A percentile compares a stretch with the other conserved stretches of the same genome.
Evolutionary conservation across 2,888 invertebrate genomes (phyloP).

Genomic region (Tenthredo livida): DNA sequence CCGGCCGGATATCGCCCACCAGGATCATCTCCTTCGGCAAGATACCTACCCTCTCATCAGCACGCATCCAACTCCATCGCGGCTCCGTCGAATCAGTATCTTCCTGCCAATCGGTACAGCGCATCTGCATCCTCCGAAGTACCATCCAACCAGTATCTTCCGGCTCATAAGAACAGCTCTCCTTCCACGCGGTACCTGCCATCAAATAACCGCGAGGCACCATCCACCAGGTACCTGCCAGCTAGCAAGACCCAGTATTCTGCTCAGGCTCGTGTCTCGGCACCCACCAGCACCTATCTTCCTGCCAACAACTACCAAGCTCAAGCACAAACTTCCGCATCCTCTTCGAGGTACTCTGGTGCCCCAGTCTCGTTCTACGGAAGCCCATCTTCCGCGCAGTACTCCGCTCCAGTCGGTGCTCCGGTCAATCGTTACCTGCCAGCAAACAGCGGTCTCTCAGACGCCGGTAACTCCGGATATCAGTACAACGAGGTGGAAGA

Average conservation of each 20-base stretch:
- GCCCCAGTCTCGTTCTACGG: slow-evolving; percentile 9
- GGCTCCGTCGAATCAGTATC: slow-evolving; percentile 32
- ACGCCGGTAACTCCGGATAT: slow-evolving; percentile 25
- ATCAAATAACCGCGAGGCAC: slow-evolving; percentile 45
- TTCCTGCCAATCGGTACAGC: slow-evolving; percentile 21
- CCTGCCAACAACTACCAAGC: slow-evolving; percentile 71
- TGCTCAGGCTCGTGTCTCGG: slow-evolving; percentile 45
- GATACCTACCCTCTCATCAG: slow-evolving; percentile 54
- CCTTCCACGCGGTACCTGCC: slow-evolving; percentile 56
- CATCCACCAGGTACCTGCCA: slow-evolving; percentile 36
- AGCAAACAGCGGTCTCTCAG: not conserved
- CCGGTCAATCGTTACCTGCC: slow-evolving; percentile 30
- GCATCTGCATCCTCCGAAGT: slow-evolving; percentile 44
- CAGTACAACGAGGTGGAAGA: slow-evolving; percentile 36
- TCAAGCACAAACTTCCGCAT: slow-evolving; percentile 49
- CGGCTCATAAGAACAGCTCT: slow-evolving; percentile 50
- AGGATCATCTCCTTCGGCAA: slow-evolving; percentile 58
- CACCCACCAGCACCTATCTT: slow-evolving; percentile 77
- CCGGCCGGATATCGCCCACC: slow-evolving; percentile 68
- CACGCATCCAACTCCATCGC: not conserved
- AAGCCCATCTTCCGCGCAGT: slow-evolving; percentile 20
- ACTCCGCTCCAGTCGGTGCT: slow-evolving; percentile 9
- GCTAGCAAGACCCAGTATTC: slow-evolving; percentile 32
- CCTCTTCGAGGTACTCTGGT: slow-evolving; percentile 15
- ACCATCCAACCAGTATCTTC: slow-evolving; percentile 57